Percentiles rank a stretch among this genome's conserved stretches.
Evolutionary conservation across 2,888 invertebrate species (phyloP).

Genomic region (Rotaria sp.): DNA sequence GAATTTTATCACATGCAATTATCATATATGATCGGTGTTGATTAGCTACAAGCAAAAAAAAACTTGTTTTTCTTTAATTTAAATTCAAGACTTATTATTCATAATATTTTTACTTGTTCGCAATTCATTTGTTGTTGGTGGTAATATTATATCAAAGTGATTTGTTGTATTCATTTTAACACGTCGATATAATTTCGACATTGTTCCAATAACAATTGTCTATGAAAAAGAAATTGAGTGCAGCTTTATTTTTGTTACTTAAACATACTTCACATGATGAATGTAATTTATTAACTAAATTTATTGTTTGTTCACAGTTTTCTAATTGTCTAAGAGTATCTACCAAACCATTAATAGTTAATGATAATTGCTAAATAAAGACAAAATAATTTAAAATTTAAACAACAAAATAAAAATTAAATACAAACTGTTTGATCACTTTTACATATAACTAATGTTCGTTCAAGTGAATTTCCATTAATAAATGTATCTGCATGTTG

Average conservation of each 20-base stretch:
- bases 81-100: too few relatives aligned
- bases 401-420: background rate
- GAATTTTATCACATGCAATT: background rate
- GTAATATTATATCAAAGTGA: background rate
- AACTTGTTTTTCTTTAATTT: background rate
- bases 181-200: slow-evolving; percentile 1
- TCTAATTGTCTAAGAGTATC: background rate
- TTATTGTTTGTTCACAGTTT: background rate
- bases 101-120: background rate
- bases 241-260: too few relatives aligned
- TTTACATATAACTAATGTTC: background rate
- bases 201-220: background rate
- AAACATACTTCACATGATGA: background rate
- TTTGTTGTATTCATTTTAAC: background rate
- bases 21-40: background rate
- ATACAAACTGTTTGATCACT: slow-evolving; percentile 19
- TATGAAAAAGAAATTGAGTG: background rate
- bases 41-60: background rate
- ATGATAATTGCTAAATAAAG: background rate
- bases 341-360: background rate
- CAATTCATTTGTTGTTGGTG: background rate
- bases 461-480: background rate
- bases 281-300: background rate
- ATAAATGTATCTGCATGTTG: slow-evolving; percentile 1
- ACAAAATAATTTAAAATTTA: background rate